Evolutionary conservation across 2,888 invertebrate species (phyloP).

Genomic region (Calliscelio sp.): DNA sequence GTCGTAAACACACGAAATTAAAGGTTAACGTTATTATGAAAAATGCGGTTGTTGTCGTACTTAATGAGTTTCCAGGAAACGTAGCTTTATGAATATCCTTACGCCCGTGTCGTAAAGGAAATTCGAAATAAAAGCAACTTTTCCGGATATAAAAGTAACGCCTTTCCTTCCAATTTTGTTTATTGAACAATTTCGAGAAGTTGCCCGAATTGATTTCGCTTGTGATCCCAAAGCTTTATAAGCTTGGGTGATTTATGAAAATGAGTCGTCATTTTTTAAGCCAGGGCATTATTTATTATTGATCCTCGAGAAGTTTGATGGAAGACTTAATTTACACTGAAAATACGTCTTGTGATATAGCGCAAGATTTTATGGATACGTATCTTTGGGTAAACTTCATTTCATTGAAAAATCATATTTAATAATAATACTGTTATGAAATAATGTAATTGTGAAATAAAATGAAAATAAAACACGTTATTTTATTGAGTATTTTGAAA

Average conservation of each 20-base stretch:
- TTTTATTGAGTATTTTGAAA: too few species aligned
- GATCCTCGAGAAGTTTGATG: not conserved
- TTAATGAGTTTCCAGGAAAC: conserved; percentile 41
- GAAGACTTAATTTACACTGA: not conserved
- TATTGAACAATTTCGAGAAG: conserved; percentile 16
- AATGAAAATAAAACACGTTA: too few species aligned
- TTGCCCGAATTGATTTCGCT: not conserved
- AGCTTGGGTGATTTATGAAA: not conserved
- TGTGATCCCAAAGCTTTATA: not conserved
- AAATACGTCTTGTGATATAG: too few species aligned
- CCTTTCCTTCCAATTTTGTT: conserved; percentile 1
- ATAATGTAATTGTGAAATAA: too few species aligned
- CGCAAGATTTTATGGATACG: too few species aligned
- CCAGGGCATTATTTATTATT: not conserved
- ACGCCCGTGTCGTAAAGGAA: conserved; percentile 2
- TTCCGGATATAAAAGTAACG: not conserved
- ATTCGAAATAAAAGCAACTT: conserved; percentile 10
- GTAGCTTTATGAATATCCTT: conserved; percentile 33
- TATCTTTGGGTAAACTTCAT: too few species aligned
- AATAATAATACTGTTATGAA: too few species aligned
- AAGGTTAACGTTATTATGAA: conserved; percentile 38
- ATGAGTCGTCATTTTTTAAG: conserved; percentile 2
- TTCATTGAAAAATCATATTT: too few species aligned
- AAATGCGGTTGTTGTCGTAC: conserved; percentile 17
- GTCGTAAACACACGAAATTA: conserved; percentile 52